phyloP scores from a whole-genome alignment of 35 echinoderm and acorn worm species.

The Apostichopus californicus region DNA sequence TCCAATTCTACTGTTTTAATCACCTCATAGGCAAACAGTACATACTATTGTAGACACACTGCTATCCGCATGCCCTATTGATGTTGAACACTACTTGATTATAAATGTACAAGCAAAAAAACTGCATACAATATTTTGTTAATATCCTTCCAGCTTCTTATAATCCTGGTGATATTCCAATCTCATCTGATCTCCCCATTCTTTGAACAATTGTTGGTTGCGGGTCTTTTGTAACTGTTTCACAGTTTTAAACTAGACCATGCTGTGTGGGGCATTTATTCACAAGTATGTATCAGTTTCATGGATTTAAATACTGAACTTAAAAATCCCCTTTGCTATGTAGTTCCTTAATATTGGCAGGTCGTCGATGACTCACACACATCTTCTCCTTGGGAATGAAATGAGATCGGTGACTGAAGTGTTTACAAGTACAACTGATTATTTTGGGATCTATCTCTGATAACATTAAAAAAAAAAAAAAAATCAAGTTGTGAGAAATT shows the following conservation, averaged over 20 bases:
- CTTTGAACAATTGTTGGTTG: no score
- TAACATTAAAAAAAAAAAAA: not conserved
- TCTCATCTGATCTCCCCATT: no score
- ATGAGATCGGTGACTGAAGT: conserved; percentile 7
- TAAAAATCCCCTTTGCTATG: not conserved
- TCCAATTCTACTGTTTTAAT: no score
- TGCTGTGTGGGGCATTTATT: not conserved
- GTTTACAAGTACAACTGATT: not conserved
- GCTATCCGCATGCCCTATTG: no score
- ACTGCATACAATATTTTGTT: no score
- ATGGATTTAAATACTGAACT: not conserved
- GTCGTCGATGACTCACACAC: not conserved
- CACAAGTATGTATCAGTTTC: conserved; percentile 4
- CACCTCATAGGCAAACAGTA: no score
- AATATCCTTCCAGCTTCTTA: no score
- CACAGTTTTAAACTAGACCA: not conserved
- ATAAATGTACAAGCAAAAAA: no score
- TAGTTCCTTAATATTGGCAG: not conserved
- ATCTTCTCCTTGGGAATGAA: not conserved
- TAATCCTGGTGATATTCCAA: no score
- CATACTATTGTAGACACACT: no score
- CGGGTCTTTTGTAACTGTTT: not conserved
- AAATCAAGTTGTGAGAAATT: no score
- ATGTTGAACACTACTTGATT: no score
- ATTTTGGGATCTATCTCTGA: not conserved